Base-by-base conservation (phyloP, 2,113 vertebrate genomes). In the Pao palembangensis region DNA sequence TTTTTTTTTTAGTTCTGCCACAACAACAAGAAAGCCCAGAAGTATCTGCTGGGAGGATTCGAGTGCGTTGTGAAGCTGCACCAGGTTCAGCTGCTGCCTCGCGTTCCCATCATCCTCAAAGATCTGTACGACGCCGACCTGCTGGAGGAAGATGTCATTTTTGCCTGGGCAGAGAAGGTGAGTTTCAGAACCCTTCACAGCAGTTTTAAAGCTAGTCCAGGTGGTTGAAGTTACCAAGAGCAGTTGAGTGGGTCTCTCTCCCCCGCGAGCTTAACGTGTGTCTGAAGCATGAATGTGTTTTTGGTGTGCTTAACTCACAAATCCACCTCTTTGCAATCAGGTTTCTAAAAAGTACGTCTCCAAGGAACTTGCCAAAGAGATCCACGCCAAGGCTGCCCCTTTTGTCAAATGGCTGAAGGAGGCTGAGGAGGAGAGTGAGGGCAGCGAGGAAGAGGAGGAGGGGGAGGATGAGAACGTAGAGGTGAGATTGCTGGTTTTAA, bases 361-460 rank as follows among this genome's bases (percentile, higher is more conserved):
- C 59, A 98, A 97, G 89, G 97, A 98, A 16, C 94, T 99, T 80
- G 96, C 96, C 90, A 98, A 98, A 93, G 97, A 99, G 91, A 98
- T 99, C 74, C 94, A 95, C 81, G 90, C 94, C 76, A 98, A 94
- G 91, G 96, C 97, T 1, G 94, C 95, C 78, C 95, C 96, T 11
- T 99, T 98, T 83, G 93, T 99, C 84, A 98, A 95, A 74, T 98
- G 96, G 95, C 91, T 98, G 65, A 97, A 98, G 82, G 95, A 99
- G 89, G 96, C 96, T 4, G 96, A 98, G 83, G 97, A 98, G 76
- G 97, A 98, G 87, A 96, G 95, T 55, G 97, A 93, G 64, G 95
- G 93, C 73, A 95, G 93, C 41, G 95, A 95, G 41, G 94, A 94
- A 4, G 94, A 96, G 73, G 86, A 88, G 11, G 87, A 72, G 41